Conservation (phyloP, 2,888 invertebrate species). For the Aporophyla nigra region DNA sequence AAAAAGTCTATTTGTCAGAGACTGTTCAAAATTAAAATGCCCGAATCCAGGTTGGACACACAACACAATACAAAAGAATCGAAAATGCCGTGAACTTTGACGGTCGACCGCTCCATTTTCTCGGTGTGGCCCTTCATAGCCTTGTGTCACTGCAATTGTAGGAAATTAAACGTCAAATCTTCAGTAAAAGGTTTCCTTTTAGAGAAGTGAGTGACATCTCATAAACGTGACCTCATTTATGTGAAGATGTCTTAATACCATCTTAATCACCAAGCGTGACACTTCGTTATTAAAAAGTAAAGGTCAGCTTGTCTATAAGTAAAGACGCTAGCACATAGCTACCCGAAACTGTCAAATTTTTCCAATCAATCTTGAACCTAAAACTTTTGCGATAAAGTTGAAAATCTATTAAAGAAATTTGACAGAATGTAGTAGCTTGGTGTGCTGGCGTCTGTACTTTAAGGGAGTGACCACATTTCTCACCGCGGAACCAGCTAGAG, state of each 20-base stretch:
- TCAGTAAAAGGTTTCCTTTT: background rate
- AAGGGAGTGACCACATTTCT: too few relatives aligned
- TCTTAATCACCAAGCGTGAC: slow-evolving; percentile 6
- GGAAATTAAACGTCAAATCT: slow-evolving; percentile 44
- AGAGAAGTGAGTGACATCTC: slow-evolving; percentile 8
- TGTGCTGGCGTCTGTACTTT: too few relatives aligned
- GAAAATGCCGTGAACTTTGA: slow-evolving; percentile 2
- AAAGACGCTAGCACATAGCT: too few relatives aligned
- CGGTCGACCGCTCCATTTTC: background rate
- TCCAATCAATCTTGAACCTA: too few relatives aligned
- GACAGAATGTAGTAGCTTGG: too few relatives aligned
- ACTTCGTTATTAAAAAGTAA: slow-evolving; percentile 3
- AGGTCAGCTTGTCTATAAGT: background rate
- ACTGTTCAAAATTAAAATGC: slow-evolving; percentile 2
- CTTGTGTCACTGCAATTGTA: background rate
- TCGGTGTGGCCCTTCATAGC: background rate
- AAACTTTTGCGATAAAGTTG: too few relatives aligned
- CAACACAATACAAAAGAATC: slow-evolving; percentile 9
- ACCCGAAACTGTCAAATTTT: too few relatives aligned
- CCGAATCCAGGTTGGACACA: background rate
- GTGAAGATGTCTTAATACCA: background rate
- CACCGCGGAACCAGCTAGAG: too few relatives aligned
- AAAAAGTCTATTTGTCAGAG: slow-evolving; percentile 14
- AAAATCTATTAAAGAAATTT: too few relatives aligned
- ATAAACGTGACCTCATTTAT: slow-evolving; percentile 29